These are phyloP conservation scores for Cynocephalus volans DNA, from an alignment of 2,113 vertebrate genomes.

Conservation along the genomic window DNA sequence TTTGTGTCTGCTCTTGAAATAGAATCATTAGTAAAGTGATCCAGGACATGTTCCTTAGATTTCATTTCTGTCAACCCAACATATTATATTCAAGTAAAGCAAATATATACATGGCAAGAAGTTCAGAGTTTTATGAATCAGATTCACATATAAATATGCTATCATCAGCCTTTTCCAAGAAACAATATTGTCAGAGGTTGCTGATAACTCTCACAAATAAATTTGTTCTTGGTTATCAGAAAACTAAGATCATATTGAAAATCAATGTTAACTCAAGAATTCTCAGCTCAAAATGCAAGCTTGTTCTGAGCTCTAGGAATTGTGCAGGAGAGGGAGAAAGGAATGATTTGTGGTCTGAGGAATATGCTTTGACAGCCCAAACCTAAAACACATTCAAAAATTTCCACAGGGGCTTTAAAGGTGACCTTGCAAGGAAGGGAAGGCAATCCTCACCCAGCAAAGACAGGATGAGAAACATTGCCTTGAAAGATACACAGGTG, in stretches of 20 bases:
- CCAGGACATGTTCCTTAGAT: slow-evolving; percentile 29
- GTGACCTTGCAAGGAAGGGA: slow-evolving; percentile 69
- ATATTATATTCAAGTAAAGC: slow-evolving; percentile 44
- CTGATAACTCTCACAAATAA: slow-evolving; percentile 62
- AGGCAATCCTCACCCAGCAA: slow-evolving; percentile 22
- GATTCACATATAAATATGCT: slow-evolving; percentile 62
- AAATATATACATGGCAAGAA: slow-evolving; percentile 42
- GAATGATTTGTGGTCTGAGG: slow-evolving; percentile 75
- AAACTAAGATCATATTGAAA: slow-evolving; percentile 67
- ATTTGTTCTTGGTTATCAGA: slow-evolving; percentile 73
- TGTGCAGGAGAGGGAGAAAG: slow-evolving; percentile 54
- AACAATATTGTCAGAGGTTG: slow-evolving; percentile 64
- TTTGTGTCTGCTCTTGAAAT: slow-evolving; percentile 48
- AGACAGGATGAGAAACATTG: neutral
- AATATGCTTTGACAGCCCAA: slow-evolving; percentile 79
- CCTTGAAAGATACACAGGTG: slow-evolving; percentile 30
- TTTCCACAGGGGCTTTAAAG: slow-evolving; percentile 72
- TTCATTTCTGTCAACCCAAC: slow-evolving; percentile 44
- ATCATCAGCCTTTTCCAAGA: slow-evolving; percentile 61
- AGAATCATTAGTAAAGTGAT: slow-evolving; percentile 39
- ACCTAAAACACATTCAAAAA: slow-evolving; percentile 71
- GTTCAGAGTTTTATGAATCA: slow-evolving; percentile 68
- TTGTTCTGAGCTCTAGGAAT: slow-evolving; percentile 66
- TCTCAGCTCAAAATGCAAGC: slow-evolving; percentile 65
- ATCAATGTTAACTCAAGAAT: slow-evolving; percentile 80